Evolutionary conservation across 2,797 vertebrate species (phyloP).

Genomic region (Diceros bicornis): DNA sequence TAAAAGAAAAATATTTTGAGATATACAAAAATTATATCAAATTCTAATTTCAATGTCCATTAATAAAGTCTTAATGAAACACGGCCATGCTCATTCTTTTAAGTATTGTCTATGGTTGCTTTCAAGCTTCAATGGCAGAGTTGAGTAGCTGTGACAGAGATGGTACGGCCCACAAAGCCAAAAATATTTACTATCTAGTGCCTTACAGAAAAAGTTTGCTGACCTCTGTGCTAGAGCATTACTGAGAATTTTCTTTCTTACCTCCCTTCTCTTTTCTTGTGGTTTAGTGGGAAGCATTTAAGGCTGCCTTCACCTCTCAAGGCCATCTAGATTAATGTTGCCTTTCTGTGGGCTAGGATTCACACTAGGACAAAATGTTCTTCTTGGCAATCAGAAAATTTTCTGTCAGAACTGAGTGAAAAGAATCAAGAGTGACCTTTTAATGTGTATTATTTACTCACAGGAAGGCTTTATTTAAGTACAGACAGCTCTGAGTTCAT

Average conservation of each 20-base stretch:
- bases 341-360: background rate
- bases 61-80: background rate
- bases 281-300: background rate
- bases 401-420: slow-evolving; percentile 50
- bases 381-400: slow-evolving; percentile 49
- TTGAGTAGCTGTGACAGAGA: background rate
- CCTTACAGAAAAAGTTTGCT: slow-evolving; percentile 20
- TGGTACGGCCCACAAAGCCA: background rate
- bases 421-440: slow-evolving; percentile 73
- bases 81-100: background rate
- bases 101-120: background rate
- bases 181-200: background rate
- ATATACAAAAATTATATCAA: background rate
- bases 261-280: background rate
- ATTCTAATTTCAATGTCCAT: background rate
- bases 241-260: background rate
- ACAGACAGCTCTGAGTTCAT: slow-evolving; percentile 43
- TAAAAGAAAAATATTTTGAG: slow-evolving; percentile 47
- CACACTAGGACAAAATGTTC: slow-evolving; percentile 32
- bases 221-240: background rate
- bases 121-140: background rate
- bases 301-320: background rate
- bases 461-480: slow-evolving; percentile 64
- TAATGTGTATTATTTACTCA: slow-evolving; percentile 74
- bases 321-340: background rate